A percentile compares a stretch with the other conserved stretches of the same genome.
These are phyloP conservation scores for Oryctes rhinoceros DNA, from an alignment of 1,140 invertebrate species.

Conservation along the genomic window DNA sequence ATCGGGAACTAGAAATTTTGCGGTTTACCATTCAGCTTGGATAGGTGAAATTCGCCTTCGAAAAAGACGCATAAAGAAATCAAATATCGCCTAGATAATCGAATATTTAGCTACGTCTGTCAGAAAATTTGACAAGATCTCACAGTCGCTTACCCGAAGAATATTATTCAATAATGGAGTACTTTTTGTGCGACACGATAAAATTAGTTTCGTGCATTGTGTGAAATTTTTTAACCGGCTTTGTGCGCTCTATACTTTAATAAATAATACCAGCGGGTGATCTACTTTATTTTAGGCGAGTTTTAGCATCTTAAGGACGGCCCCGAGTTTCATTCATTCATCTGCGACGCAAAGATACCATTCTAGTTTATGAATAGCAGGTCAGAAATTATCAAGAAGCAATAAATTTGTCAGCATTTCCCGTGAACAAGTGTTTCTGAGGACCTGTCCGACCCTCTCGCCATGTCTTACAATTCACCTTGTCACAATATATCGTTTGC, in stretches of 20 bases:
- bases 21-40: neutral
- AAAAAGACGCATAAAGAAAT: neutral
- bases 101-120: neutral
- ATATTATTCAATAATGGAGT: neutral
- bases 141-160: neutral
- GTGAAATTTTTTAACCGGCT: too few relatives aligned
- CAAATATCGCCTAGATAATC: too few relatives aligned
- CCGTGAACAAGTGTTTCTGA: constrained; percentile 24
- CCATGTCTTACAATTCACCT: constrained; percentile 22
- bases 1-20: neutral
- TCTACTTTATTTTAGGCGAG: neutral
- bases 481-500: constrained; percentile 31
- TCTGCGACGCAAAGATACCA: neutral
- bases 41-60: neutral
- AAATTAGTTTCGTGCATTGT: neutral
- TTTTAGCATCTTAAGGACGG: neutral
- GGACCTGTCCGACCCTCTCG: neutral
- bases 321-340: neutral
- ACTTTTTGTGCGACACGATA: neutral
- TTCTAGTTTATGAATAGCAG: constrained; percentile 20
- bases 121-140: neutral
- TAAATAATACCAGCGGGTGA: too few relatives aligned
- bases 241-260: too few relatives aligned
- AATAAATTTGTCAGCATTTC: constrained; percentile 29
- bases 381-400: constrained; percentile 6